These are phyloP conservation scores for Catharus ustulatus DNA, from an alignment of 2,797 vertebrate species.

Conservation along the genomic window DNA sequence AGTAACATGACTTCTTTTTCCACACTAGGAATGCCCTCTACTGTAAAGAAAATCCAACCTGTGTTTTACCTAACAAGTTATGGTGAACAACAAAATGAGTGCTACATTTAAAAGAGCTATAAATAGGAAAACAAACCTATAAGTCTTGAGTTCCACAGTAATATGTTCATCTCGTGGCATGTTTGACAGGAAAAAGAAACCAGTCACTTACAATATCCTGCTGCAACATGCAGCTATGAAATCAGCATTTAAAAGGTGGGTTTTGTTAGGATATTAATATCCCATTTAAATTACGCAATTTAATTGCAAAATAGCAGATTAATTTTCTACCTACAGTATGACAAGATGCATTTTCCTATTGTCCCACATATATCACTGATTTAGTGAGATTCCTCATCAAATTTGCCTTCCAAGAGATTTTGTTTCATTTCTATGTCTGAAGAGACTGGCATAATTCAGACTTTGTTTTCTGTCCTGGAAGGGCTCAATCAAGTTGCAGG, in stretches of 20 bases:
- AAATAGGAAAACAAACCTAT: neutral
- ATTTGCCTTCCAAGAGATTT: slow-evolving; percentile 21
- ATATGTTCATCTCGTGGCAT: neutral
- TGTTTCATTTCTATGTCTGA: slow-evolving; percentile 18
- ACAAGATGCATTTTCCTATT: neutral
- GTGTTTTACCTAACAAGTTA: neutral
- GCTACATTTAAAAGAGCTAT: neutral
- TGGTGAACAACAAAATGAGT: neutral
- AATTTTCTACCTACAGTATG: neutral
- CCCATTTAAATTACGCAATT: neutral
- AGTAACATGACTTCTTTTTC: neutral
- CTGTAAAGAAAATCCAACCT: neutral
- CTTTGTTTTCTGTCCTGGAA: slow-evolving; percentile 44
- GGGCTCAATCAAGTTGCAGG: slow-evolving; percentile 26
- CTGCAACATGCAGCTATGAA: neutral
- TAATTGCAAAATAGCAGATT: neutral
- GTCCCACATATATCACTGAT: neutral
- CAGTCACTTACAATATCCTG: neutral
- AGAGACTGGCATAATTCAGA: slow-evolving; percentile 14
- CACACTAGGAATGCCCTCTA: neutral
- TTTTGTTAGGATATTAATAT: neutral
- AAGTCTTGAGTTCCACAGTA: neutral
- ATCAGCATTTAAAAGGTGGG: neutral
- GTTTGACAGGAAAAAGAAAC: neutral
- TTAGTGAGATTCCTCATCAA: neutral